Evolutionary conservation across 2,797 vertebrate species (phyloP).

Genomic region (Artibeus jamaicensis): DNA sequence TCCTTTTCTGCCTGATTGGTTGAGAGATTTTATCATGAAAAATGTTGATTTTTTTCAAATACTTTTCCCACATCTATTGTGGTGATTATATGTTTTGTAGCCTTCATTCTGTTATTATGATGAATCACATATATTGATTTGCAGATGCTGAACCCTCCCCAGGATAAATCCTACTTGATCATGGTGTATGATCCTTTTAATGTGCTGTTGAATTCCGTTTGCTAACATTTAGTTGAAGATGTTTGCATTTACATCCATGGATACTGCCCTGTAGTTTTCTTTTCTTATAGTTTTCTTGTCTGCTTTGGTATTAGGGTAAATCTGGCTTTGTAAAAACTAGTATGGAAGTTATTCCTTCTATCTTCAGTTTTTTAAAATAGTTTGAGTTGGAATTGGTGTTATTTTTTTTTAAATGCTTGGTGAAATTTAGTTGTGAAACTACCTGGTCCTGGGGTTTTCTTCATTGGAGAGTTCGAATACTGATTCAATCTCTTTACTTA

Average conservation of each 20-base stretch:
- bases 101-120: neutral
- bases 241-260: neutral
- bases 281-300: neutral
- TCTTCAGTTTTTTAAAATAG: neutral
- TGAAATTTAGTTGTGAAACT: neutral
- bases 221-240: neutral
- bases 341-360: neutral
- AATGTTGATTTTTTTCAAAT: neutral
- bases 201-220: neutral
- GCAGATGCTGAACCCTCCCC: neutral
- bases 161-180: neutral
- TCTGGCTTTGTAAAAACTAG: neutral
- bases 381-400: neutral
- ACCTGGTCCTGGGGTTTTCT: neutral
- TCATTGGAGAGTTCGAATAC: neutral
- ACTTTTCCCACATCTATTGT: too few relatives aligned
- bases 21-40: neutral
- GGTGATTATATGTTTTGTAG: neutral
- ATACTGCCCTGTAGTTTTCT: neutral
- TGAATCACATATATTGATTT: neutral
- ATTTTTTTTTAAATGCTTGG: neutral
- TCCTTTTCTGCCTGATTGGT: neutral
- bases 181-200: neutral
- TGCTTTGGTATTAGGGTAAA: neutral
- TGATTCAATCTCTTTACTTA: neutral